Percentiles rank a stretch among this genome's conserved stretches.
phyloP scores from a whole-genome alignment of 2,888 invertebrate species.

The Andrena haemorrhoa region DNA sequence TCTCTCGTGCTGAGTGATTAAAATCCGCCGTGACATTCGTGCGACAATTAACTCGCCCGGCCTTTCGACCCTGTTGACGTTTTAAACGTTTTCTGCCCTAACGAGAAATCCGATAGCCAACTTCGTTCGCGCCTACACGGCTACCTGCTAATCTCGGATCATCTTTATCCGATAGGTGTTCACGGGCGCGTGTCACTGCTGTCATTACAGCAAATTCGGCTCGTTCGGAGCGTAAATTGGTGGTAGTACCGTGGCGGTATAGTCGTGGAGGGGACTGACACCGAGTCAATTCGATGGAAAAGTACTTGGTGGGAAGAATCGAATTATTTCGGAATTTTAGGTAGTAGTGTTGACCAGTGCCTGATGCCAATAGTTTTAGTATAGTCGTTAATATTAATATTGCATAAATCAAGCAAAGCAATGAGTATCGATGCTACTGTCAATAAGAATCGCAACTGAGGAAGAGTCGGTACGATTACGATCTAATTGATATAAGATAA shows the following conservation, averaged over 20 bases:
- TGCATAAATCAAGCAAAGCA: too few species aligned
- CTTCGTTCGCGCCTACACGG: constrained; percentile 56
- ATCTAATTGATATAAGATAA: too few species aligned
- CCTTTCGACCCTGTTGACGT: constrained; percentile 66
- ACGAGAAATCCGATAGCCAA: constrained; percentile 66
- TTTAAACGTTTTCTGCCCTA: constrained; percentile 59
- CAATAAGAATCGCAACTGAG: too few species aligned
- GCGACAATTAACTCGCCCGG: constrained; percentile 58
- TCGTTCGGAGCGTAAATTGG: constrained; percentile 1
- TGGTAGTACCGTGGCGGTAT: neutral
- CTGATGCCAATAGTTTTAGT: too few species aligned
- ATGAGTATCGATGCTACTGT: too few species aligned
- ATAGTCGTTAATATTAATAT: too few species aligned
- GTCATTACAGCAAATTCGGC: constrained; percentile 12
- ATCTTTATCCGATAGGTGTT: constrained; percentile 63
- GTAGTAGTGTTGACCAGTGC: too few species aligned
- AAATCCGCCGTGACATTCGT: constrained; percentile 59
- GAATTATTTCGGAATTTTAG: neutral
- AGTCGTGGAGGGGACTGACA: too few species aligned
- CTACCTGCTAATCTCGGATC: constrained; percentile 71
- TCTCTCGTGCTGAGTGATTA: constrained; percentile 29
- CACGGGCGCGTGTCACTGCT: constrained; percentile 24
- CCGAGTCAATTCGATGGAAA: neutral
- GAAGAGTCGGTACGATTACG: too few species aligned
- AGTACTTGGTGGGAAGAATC: neutral